These are phyloP conservation scores for Troides oblongomaculatus DNA, from an alignment of 2,888 invertebrate genomes.

Conservation along the genomic window DNA sequence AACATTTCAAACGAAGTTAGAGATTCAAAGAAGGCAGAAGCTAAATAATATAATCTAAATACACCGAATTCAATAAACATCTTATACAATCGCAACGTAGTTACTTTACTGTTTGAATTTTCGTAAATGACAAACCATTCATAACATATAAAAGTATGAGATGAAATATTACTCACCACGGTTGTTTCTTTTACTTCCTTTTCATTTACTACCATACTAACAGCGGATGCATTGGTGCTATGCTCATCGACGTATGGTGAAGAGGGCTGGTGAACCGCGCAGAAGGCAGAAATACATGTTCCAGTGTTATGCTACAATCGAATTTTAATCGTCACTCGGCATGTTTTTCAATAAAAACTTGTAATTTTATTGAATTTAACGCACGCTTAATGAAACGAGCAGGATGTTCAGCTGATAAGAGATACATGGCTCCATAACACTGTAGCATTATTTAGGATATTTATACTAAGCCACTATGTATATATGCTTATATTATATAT, in stretches of 20 bases:
- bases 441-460: too few species aligned
- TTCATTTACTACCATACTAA: constrained; percentile 1
- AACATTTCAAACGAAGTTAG: neutral
- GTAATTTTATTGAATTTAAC: neutral
- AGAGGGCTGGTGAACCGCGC: constrained; percentile 38
- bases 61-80: too few species aligned
- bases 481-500: too few species aligned
- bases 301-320: constrained; percentile 34
- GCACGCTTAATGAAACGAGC: neutral
- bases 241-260: constrained; percentile 4
- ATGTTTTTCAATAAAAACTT: neutral
- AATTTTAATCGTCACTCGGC: neutral
- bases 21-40: too few species aligned
- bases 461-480: too few species aligned
- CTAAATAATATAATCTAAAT: too few species aligned
- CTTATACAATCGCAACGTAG: too few species aligned
- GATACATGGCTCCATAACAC: too few species aligned
- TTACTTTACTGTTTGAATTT: too few species aligned
- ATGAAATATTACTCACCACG: neutral
- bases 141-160: neutral
- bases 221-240: constrained; percentile 1
- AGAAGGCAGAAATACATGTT: constrained; percentile 46
- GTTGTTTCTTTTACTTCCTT: neutral
- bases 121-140: too few species aligned
- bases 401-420: too few species aligned